phyloP scores from a whole-genome alignment of 1,140 invertebrate genomes.

The Drosophila ironensis region DNA sequence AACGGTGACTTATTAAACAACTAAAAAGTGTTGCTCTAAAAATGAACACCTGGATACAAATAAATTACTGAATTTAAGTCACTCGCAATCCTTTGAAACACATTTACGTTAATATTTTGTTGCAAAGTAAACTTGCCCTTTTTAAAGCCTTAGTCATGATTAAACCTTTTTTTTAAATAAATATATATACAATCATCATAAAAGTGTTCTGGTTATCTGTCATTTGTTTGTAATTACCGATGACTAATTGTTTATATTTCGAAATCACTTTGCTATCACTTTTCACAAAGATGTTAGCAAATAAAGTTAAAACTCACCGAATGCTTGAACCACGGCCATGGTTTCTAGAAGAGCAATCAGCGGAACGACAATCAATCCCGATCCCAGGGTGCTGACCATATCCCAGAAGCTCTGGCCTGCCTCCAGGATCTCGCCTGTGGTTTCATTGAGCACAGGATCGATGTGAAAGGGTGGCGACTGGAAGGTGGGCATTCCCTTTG shows the following conservation, averaged over 20 bases:
- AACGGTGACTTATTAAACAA: no score
- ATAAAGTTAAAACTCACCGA: conserved; percentile 81
- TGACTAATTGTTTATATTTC: no score
- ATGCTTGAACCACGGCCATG: conserved; percentile 91
- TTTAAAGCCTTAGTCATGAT: no score
- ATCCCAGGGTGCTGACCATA: conserved; percentile 89
- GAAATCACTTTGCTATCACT: not conserved
- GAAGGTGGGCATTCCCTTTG: conserved; percentile 87
- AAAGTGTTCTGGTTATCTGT: no score
- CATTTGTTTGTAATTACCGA: no score
- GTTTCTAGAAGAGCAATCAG: conserved; percentile 91
- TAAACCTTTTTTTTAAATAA: not conserved
- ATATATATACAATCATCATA: no score
- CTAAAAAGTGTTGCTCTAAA: no score
- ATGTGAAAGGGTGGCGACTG: conserved; percentile 86
- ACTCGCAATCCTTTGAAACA: no score
- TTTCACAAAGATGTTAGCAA: not conserved
- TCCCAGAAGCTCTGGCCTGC: conserved; percentile 84
- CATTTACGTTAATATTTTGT: no score
- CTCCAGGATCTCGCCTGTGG: conserved; percentile 80
- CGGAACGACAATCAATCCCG: conserved; percentile 90
- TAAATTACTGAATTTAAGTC: no score
- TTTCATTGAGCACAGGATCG: conserved; percentile 78
- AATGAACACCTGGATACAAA: no score
- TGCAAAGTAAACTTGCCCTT: no score